Evolutionary conservation across 2,113 vertebrate genomes (phyloP).

Genomic region (Orthonyx spaldingii): DNA sequence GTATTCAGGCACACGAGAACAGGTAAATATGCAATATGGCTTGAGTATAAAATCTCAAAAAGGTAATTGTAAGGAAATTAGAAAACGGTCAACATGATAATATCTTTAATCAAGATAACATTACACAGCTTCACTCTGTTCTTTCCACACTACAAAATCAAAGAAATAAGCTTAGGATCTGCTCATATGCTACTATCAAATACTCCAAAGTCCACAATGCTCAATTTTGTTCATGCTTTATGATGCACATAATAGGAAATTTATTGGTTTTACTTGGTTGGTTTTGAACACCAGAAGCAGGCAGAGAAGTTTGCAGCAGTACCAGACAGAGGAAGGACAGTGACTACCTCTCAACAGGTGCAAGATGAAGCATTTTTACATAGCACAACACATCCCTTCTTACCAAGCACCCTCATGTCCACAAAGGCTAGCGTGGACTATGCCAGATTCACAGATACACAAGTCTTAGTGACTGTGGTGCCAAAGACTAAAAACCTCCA

Average conservation of each 20-base stretch:
- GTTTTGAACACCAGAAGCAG: neutral
- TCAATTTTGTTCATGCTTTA: neutral
- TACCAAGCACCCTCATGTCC: neutral
- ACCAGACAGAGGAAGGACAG: neutral
- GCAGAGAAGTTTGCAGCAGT: neutral
- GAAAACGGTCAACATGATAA: neutral
- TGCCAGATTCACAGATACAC: neutral
- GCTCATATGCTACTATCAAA: neutral
- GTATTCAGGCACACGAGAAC: neutral
- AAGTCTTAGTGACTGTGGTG: neutral
- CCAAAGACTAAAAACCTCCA: neutral
- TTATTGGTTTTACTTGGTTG: neutral
- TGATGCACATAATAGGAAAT: neutral
- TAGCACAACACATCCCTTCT: neutral
- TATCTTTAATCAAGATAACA: neutral
- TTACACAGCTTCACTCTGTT: neutral
- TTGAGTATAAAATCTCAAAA: neutral
- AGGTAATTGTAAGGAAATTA: neutral
- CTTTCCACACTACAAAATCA: neutral
- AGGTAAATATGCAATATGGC: neutral
- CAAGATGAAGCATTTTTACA: neutral
- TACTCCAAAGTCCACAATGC: rapidly evolving
- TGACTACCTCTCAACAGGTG: neutral
- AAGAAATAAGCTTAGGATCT: neutral
- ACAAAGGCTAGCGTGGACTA: neutral